Evolutionary conservation across 2,888 invertebrate species (phyloP).

Genomic region (Dioctria rufipes): DNA sequence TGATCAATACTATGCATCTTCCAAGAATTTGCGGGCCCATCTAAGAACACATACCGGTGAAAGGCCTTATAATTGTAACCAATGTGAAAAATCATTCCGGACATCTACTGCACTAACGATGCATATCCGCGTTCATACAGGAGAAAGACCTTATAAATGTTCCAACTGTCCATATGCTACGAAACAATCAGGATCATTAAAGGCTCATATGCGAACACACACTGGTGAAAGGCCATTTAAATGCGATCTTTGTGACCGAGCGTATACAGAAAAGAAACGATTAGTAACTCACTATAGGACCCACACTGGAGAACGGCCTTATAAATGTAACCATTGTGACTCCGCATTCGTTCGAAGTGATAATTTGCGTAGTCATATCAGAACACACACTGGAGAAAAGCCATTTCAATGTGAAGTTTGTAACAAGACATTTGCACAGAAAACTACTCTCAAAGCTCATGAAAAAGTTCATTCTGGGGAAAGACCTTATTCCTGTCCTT

Average conservation of each 20-base stretch:
- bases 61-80: constrained; percentile 56
- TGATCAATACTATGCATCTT: constrained; percentile 54
- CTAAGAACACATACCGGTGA: constrained; percentile 57
- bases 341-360: constrained; percentile 54
- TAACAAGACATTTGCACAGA: constrained; percentile 49
- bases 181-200: constrained; percentile 56
- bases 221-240: constrained; percentile 55
- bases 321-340: constrained; percentile 55
- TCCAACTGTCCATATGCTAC: constrained; percentile 50
- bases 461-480: constrained; percentile 53
- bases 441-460: constrained; percentile 52
- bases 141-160: constrained; percentile 56
- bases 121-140: constrained; percentile 56
- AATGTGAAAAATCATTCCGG: constrained; percentile 57
- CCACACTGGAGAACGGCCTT: constrained; percentile 55
- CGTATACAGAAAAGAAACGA: constrained; percentile 55
- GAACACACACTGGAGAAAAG: constrained; percentile 56
- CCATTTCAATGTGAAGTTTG: constrained; percentile 54
- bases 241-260: constrained; percentile 55
- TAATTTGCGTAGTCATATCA: constrained; percentile 50
- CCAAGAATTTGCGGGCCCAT: constrained; percentile 56
- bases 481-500: constrained; percentile 53
- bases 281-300: constrained; percentile 55
- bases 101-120: constrained; percentile 55
- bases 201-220: constrained; percentile 55